Percentiles rank a stretch among this genome's conserved stretches.
Evolutionary conservation across 2,797 vertebrate species (phyloP).

Genomic region (Anableps anableps): DNA sequence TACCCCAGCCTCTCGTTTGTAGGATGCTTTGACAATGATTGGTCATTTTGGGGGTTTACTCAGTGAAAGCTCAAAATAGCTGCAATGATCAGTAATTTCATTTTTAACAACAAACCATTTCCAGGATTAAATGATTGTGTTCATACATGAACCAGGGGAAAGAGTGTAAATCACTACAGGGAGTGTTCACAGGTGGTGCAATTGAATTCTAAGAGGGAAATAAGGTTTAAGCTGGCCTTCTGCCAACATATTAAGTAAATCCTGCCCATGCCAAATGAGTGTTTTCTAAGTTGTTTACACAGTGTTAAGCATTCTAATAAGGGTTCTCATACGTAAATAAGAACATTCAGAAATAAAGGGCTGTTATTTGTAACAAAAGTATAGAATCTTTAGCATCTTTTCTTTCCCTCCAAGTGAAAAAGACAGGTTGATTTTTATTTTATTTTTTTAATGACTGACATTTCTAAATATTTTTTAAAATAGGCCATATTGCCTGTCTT

Average conservation of each 20-base stretch:
- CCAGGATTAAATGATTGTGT: conserved; percentile 50
- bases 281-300: conserved; percentile 44
- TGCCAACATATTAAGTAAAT: conserved; percentile 60
- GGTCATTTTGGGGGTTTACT: neutral
- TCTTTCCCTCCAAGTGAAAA: neutral
- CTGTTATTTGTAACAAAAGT: conserved; percentile 13
- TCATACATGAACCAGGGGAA: conserved; percentile 38
- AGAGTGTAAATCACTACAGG: conserved; percentile 35
- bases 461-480: conserved; percentile 73
- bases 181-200: conserved; percentile 45
- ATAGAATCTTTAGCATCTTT: conserved; percentile 26
- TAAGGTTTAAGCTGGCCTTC: conserved; percentile 44
- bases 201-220: conserved; percentile 51
- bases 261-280: conserved; percentile 47
- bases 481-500: conserved; percentile 49
- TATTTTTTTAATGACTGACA: conserved; percentile 65
- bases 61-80: conserved; percentile 21
- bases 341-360: conserved; percentile 37
- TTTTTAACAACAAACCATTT: conserved; percentile 36
- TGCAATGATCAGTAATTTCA: conserved; percentile 36
- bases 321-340: conserved; percentile 40
- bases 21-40: conserved; percentile 13
- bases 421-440: conserved; percentile 34
- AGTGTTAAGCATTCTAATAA: conserved; percentile 53
- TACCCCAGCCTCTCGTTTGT: conserved; percentile 17